Evolutionary conservation across 2,888 invertebrate species (phyloP), one percentile per base, ranked within the genome.

Genomic region (Tenthredo distinguenda): DNA sequence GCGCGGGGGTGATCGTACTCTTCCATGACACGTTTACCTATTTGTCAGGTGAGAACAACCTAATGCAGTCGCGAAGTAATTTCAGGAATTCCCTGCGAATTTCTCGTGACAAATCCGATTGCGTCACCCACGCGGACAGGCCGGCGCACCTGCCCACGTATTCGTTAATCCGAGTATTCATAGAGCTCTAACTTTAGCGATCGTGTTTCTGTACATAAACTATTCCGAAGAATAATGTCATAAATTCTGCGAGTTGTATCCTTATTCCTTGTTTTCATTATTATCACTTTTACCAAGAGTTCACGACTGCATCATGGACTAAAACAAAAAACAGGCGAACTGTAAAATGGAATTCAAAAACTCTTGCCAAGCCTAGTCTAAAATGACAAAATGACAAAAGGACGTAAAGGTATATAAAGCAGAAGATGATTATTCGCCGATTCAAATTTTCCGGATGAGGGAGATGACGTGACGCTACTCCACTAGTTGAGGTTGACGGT

Each of bases 81-180:
- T 81, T 81, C 81, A 65, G 62, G 62, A 81, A 81, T 81, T 81
- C 81, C 62, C 37, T 81, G 81, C 6, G 62, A n/a, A 81, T 81
- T 37, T 81, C 40, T 81, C n/a, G 43, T 7, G 65, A 77, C n/a
- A 62, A 62, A 79, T 26, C 31, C 2, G n/a, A 77, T 81, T n/a
- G 81, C 81, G 62, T 81, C 81, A 81, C 65, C 18, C 34, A 50
- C 55, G 34, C 77, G 31, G 0, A 12, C 26, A 40, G 40, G 5
- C 40, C 9, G 40, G 40, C 5, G n/a, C 26, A 76, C 21, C 55
- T 50, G 77, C 77, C 77, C 55, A 77, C 77, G 77, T 21, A 26
- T 40, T n/a, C 21, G 43, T 37, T 34, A 31, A 47, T 68, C 31
- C 68, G 15, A 10, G 68, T 68, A 68, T 68, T 68, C 34, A 10